Conservation (phyloP, 2,888 invertebrate genomes). For the Fragum fragum region DNA sequence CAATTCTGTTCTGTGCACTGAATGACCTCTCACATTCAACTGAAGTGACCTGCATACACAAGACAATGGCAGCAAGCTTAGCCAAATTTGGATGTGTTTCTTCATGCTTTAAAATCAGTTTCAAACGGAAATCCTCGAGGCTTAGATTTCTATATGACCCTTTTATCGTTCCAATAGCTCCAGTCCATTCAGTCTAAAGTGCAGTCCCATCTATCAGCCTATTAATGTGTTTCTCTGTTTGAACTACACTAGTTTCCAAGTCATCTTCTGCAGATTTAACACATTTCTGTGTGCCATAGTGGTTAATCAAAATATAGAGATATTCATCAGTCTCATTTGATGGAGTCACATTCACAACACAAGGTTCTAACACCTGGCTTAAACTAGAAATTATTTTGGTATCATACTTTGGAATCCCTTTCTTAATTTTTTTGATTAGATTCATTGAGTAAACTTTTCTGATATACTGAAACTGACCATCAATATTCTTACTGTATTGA, state of each 20-base stretch:
- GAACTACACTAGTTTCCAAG: constrained; percentile 28
- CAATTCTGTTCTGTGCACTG: constrained; percentile 48
- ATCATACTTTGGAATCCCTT: constrained; percentile 42
- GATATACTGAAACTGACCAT: constrained; percentile 38
- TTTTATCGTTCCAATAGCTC: constrained; percentile 39
- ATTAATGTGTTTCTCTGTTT: background rate
- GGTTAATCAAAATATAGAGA: constrained; percentile 27
- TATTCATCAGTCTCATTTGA: constrained; percentile 8
- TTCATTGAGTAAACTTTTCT: constrained; percentile 25
- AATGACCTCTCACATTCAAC: constrained; percentile 57
- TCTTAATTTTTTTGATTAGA: constrained; percentile 43
- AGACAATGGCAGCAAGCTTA: constrained; percentile 34
- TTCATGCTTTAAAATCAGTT: constrained; percentile 31
- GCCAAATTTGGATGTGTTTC: constrained; percentile 27
- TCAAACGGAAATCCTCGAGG: constrained; percentile 21
- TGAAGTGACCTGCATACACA: constrained; percentile 47
- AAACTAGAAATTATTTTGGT: constrained; percentile 39
- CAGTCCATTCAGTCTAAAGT: constrained; percentile 36
- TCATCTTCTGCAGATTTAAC: constrained; percentile 32
- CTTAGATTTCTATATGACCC: constrained; percentile 30
- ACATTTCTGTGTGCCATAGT: constrained; percentile 44
- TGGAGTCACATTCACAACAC: background rate
- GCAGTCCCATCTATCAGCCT: constrained; percentile 31
- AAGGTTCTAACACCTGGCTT: constrained; percentile 42
- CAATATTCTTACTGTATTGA: constrained; percentile 23